Conservation (phyloP, 2,113 vertebrate genomes). For the Sinocyclocheilus anshuiensis region DNA sequence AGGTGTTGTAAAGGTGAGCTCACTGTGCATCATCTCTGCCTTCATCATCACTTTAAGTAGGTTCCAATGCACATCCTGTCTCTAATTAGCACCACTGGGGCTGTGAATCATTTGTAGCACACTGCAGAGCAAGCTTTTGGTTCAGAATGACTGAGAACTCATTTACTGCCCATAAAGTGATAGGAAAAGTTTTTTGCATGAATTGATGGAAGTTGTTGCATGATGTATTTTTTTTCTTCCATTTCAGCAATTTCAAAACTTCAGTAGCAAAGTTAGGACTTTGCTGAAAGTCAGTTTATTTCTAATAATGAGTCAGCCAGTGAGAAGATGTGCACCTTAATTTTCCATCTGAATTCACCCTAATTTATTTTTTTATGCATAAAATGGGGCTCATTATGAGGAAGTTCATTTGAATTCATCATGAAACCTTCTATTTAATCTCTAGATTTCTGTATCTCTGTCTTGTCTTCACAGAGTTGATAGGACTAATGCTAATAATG, state of each 20-base stretch:
- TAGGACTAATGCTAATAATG: background rate
- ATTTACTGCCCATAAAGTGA: background rate
- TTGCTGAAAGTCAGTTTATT: conserved; percentile 4
- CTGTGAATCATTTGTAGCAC: conserved; percentile 15
- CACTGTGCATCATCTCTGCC: conserved; percentile 18
- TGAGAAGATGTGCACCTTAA: conserved; percentile 22
- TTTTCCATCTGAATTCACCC: conserved; percentile 45
- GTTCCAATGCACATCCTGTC: conserved; percentile 15
- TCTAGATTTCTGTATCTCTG: background rate
- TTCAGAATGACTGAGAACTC: conserved; percentile 24
- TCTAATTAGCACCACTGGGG: conserved; percentile 37
- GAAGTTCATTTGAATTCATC: conserved; percentile 8
- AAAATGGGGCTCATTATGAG: background rate
- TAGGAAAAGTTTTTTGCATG: background rate
- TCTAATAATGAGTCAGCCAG: background rate
- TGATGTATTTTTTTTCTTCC: background rate
- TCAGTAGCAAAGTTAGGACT: background rate
- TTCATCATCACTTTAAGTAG: conserved; percentile 41
- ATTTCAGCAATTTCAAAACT: conserved; percentile 20
- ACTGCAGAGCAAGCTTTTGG: background rate
- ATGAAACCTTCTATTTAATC: conserved; percentile 11
- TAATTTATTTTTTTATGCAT: conserved; percentile 38
- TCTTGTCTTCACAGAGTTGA: background rate
- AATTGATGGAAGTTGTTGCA: too few relatives aligned
- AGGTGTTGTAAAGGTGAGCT: conserved; percentile 30